phyloP scores from a whole-genome alignment of 2,113 vertebrate genomes.

The Ibidorhyncha struthersii region DNA sequence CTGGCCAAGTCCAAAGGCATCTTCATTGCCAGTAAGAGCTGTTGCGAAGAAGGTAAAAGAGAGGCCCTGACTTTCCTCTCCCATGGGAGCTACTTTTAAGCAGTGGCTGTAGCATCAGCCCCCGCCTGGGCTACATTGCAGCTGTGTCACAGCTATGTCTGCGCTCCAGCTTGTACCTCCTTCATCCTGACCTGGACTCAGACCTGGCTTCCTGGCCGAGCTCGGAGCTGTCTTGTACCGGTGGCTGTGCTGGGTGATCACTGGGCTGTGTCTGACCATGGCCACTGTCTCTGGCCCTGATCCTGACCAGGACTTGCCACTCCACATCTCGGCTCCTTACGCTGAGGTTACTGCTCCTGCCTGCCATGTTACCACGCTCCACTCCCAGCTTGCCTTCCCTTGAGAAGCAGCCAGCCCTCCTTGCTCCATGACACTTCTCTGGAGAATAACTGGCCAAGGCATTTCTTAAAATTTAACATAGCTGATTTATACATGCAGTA shows the following conservation, averaged over 20 bases:
- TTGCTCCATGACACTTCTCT: background rate
- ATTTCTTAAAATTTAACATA: background rate
- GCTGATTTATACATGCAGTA: background rate
- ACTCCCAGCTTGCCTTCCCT: background rate
- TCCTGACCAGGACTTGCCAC: background rate
- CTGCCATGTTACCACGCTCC: fast-evolving
- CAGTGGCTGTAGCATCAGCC: background rate
- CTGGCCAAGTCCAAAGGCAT: background rate
- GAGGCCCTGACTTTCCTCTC: background rate
- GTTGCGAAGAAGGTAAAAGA: background rate
- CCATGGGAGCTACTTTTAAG: background rate
- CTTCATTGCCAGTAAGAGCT: background rate
- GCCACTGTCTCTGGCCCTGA: background rate
- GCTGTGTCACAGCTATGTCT: fast-evolving
- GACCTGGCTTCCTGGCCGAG: background rate
- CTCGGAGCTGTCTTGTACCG: fast-evolving
- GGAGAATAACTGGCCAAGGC: background rate
- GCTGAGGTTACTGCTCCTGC: background rate
- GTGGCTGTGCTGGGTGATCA: background rate
- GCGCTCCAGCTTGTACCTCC: background rate
- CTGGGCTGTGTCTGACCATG: background rate
- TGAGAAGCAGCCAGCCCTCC: fast-evolving
- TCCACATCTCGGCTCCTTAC: background rate
- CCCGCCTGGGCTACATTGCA: fast-evolving
- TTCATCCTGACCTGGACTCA: background rate